Conservation (phyloP, 2,888 invertebrate genomes). For the Epinotia brunnichana region DNA sequence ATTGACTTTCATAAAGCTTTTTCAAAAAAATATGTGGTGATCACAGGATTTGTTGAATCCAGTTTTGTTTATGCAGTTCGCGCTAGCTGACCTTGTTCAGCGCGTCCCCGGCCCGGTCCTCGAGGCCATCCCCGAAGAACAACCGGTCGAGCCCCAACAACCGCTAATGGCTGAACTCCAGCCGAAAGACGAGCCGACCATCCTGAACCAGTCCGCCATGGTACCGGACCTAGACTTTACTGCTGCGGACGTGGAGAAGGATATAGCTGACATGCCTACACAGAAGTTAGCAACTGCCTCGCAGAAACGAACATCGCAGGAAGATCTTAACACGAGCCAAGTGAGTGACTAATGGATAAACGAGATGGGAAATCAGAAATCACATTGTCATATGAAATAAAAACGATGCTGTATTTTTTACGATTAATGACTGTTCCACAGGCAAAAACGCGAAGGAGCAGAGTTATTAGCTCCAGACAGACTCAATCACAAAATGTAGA, state of each 20-base stretch:
- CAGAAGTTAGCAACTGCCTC: slow-evolving; percentile 61
- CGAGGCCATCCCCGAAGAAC: slow-evolving; percentile 29
- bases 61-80: slow-evolving; percentile 8
- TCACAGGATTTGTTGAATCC: neutral
- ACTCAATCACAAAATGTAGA: slow-evolving; percentile 49
- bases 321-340: slow-evolving; percentile 23
- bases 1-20: too few species aligned
- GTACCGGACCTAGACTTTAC: slow-evolving; percentile 44
- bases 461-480: slow-evolving; percentile 55
- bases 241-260: slow-evolving; percentile 47
- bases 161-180: slow-evolving; percentile 12
- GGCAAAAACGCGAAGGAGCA: slow-evolving; percentile 61
- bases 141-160: neutral
- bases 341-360: slow-evolving; percentile 39
- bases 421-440: slow-evolving; percentile 49
- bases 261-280: slow-evolving; percentile 63
- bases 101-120: neutral
- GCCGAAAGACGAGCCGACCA: slow-evolving; percentile 9
- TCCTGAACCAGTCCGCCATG: slow-evolving; percentile 43
- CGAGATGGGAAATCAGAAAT: slow-evolving; percentile 33
- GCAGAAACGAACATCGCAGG: slow-evolving; percentile 53
- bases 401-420: neutral
- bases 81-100: slow-evolving; percentile 16
- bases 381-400: neutral
- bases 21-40: too few species aligned